Conservation (phyloP, 2,797 vertebrate species). For the Acanthopagrus latus region DNA sequence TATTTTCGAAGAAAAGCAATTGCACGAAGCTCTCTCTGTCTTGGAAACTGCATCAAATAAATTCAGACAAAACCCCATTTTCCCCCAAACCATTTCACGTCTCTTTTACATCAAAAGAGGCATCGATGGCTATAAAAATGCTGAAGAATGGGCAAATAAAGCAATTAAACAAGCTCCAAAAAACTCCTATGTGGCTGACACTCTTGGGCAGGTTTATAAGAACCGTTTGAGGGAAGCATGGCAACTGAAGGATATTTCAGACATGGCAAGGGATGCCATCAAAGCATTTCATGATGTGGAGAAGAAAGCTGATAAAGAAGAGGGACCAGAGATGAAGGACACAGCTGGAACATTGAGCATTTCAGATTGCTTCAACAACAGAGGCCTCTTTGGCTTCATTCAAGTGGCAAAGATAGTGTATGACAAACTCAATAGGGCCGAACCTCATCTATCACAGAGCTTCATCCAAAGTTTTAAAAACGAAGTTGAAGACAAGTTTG, state of each 20-base stretch:
- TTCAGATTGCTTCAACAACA: constrained; percentile 44
- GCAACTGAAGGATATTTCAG: accelerated
- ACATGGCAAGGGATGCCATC: neutral
- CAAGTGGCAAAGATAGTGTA: constrained; percentile 48
- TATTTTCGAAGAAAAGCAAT: neutral
- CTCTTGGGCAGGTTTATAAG: constrained; percentile 62
- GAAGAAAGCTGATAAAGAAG: constrained; percentile 35
- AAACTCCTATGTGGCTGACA: constrained; percentile 55
- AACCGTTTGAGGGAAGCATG: accelerated
- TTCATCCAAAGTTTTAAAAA: accelerated
- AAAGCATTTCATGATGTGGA: constrained; percentile 35
- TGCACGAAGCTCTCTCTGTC: accelerated
- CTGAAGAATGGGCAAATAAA: constrained; percentile 23
- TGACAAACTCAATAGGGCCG: neutral
- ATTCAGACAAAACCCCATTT: accelerated
- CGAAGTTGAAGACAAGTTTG: constrained; percentile 17
- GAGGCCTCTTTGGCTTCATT: constrained; percentile 54
- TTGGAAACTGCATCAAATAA: constrained; percentile 3
- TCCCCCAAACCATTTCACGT: constrained; percentile 48
- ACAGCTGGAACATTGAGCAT: neutral
- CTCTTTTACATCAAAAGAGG: neutral
- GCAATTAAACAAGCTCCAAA: constrained; percentile 26
- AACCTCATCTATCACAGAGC: accelerated
- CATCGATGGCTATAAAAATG: accelerated
- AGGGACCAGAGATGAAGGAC: neutral